Conservation (phyloP, 2,888 invertebrate genomes). For the Drosophila melanosoma region DNA sequence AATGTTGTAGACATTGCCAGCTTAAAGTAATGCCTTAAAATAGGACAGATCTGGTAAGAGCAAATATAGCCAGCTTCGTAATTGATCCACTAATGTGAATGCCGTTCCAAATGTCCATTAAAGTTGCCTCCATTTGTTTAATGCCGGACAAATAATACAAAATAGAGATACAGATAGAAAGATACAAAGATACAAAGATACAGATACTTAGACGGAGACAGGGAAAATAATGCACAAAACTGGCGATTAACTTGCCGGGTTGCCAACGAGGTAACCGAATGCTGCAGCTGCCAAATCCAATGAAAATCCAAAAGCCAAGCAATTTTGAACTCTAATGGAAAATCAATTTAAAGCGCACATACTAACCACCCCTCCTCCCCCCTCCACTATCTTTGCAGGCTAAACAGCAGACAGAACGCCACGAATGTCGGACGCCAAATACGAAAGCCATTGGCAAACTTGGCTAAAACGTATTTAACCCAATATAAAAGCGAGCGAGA, state of each 20-base stretch:
- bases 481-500: slow-evolving; percentile 51
- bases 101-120: slow-evolving; percentile 67
- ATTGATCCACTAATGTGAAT: slow-evolving; percentile 66
- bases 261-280: slow-evolving; percentile 43
- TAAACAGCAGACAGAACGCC: slow-evolving; percentile 59
- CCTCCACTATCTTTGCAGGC: slow-evolving; percentile 59
- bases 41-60: neutral
- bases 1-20: neutral
- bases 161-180: slow-evolving; percentile 34
- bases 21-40: neutral
- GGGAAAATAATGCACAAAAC: slow-evolving; percentile 65
- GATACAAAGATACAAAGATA: slow-evolving; percentile 4
- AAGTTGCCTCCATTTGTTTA: slow-evolving; percentile 81
- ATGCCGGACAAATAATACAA: slow-evolving; percentile 52
- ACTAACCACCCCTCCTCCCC: slow-evolving; percentile 24
- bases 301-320: slow-evolving; percentile 78
- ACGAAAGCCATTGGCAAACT: slow-evolving; percentile 74
- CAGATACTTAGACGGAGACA: neutral
- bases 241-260: slow-evolving; percentile 72
- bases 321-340: slow-evolving; percentile 80
- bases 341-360: slow-evolving; percentile 77
- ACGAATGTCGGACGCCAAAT: slow-evolving; percentile 77
- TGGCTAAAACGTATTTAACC: slow-evolving; percentile 78
- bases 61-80: slow-evolving; percentile 25
- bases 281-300: slow-evolving; percentile 78